phyloP scores from a whole-genome alignment of 2,113 vertebrate species.

The Laticauda laticaudata region DNA sequence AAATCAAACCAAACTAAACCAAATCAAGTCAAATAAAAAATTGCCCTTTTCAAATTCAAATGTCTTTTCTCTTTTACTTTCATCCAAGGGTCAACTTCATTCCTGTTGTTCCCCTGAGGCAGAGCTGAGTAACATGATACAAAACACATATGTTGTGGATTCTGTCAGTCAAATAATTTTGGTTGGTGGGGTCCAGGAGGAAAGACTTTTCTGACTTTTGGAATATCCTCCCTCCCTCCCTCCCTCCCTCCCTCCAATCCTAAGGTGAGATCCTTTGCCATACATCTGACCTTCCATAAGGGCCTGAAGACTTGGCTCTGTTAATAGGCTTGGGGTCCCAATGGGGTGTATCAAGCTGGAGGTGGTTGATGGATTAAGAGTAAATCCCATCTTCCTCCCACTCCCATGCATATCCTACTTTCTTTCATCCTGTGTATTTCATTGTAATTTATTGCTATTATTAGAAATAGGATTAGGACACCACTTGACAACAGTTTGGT shows the following conservation, averaged over 20 bases:
- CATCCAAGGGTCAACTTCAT: neutral
- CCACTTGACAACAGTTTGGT: too few relatives aligned
- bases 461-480: too few relatives aligned
- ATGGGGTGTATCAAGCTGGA: neutral
- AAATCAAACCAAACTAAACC: too few relatives aligned
- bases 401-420: neutral
- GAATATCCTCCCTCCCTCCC: neutral
- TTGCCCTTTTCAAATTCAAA: neutral
- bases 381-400: neutral
- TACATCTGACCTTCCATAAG: neutral
- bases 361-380: neutral
- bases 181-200: neutral
- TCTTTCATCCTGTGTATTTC: neutral
- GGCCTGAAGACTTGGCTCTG: neutral
- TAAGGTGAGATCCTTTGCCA: neutral
- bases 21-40: neutral
- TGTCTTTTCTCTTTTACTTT: neutral
- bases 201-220: neutral
- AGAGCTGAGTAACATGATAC: neutral
- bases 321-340: neutral
- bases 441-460: neutral
- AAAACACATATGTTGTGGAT: neutral
- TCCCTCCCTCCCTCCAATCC: neutral
- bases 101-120: neutral
- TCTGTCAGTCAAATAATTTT: neutral